A percentile compares a stretch with the other conserved stretches of the same genome.
These are phyloP conservation scores for human DNA, from an alignment of 2,113 vertebrate species.

Conservation along the genomic window GRCh38 chr4:173878501-173879000, in stretches of 20 bases:
- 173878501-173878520: not conserved
- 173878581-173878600: not conserved
- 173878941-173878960: not conserved
- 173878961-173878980: not conserved
- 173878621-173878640: not conserved
- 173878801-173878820: not conserved
- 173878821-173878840: constrained; percentile 17
- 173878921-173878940: not conserved
- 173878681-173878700: not conserved
- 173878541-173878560: not conserved
- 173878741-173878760: not conserved
- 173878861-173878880: not conserved
- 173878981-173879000: not conserved
- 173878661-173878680: not conserved
- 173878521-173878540: not conserved
- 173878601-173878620: not conserved
- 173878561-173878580: not conserved
- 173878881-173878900: not conserved
- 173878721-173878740: not conserved
- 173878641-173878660: not conserved
- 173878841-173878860: constrained; percentile 25
- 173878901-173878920: not conserved
- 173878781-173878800: not conserved
- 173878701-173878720: not conserved
- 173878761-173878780: not conserved